These are phyloP conservation scores for Mythimna lalbum DNA, from an alignment of 2,888 invertebrate genomes.

Conservation along the genomic window DNA sequence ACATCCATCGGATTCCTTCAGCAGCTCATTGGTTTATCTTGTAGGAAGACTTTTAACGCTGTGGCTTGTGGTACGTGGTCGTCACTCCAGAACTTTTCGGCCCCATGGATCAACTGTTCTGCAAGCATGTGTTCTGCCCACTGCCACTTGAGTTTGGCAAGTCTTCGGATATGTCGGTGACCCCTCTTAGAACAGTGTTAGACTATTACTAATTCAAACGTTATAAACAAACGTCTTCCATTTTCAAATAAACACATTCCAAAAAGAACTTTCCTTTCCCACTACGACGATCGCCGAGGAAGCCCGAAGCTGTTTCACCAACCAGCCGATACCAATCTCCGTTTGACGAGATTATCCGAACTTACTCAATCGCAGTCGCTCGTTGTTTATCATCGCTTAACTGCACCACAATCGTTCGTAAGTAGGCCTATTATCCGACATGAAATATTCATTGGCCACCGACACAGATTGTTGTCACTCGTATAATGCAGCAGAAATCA, in stretches of 20 bases:
- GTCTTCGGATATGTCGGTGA: too few species aligned
- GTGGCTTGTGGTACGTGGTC: too few species aligned
- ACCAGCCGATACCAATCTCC: slow-evolving; percentile 46
- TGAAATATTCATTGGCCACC: slow-evolving; percentile 88
- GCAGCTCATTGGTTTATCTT: too few species aligned
- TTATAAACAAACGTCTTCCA: background rate
- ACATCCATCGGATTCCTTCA: too few species aligned
- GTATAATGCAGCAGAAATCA: slow-evolving; percentile 84
- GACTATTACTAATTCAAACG: too few species aligned
- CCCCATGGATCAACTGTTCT: too few species aligned
- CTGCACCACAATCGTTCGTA: slow-evolving; percentile 78
- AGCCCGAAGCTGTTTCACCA: slow-evolving; percentile 30
- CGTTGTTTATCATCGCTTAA: slow-evolving; percentile 67
- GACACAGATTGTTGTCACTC: slow-evolving; percentile 85
- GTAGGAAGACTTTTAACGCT: too few species aligned
- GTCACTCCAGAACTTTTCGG: too few species aligned
- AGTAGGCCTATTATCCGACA: slow-evolving; percentile 80
- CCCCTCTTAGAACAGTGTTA: too few species aligned
- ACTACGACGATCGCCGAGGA: slow-evolving; percentile 24
- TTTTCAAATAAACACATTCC: slow-evolving; percentile 22
- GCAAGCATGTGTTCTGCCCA: too few species aligned
- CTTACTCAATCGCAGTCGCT: slow-evolving; percentile 46
- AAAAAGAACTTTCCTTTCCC: slow-evolving; percentile 16
- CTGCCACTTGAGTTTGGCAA: too few species aligned
- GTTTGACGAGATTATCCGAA: slow-evolving; percentile 58